Conservation (phyloP, 2,888 invertebrate species). For the Trissolcus brochymenae region DNA sequence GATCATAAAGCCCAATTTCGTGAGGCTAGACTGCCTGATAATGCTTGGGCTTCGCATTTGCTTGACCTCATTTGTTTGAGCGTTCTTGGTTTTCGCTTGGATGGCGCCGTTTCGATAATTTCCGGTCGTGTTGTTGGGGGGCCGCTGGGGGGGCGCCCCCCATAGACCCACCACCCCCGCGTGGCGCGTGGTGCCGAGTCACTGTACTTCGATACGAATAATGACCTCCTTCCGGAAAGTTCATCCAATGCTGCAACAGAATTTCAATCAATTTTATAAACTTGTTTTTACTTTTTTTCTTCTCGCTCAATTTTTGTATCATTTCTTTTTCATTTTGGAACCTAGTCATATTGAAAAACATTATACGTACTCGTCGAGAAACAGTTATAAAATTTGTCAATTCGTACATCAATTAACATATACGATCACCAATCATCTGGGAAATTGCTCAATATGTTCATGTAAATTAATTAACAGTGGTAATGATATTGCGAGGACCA, state of each 20-base stretch:
- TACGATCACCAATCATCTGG: too few species aligned
- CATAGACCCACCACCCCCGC: constrained; percentile 75
- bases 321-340: too few species aligned
- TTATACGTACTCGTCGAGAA: too few species aligned
- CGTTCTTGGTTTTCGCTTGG: constrained; percentile 66
- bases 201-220: constrained; percentile 57
- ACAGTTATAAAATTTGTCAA: too few species aligned
- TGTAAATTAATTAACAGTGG: too few species aligned
- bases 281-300: not conserved
- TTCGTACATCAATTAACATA: too few species aligned
- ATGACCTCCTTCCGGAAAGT: constrained; percentile 39
- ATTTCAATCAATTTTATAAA: constrained; percentile 11
- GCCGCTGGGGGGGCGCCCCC: constrained; percentile 76
- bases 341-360: too few species aligned
- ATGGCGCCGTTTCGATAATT: constrained; percentile 69
- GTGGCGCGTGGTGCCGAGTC: constrained; percentile 74
- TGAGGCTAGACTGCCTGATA: constrained; percentile 81
- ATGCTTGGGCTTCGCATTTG: constrained; percentile 77
- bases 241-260: constrained; percentile 58
- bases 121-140: constrained; percentile 69
- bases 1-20: constrained; percentile 81
- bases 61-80: constrained; percentile 67
- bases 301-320: not conserved
- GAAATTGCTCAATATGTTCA: too few species aligned
- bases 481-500: too few species aligned